phyloP scores from a whole-genome alignment of 2,888 invertebrate genomes.

The Hydropsyche betteni region DNA sequence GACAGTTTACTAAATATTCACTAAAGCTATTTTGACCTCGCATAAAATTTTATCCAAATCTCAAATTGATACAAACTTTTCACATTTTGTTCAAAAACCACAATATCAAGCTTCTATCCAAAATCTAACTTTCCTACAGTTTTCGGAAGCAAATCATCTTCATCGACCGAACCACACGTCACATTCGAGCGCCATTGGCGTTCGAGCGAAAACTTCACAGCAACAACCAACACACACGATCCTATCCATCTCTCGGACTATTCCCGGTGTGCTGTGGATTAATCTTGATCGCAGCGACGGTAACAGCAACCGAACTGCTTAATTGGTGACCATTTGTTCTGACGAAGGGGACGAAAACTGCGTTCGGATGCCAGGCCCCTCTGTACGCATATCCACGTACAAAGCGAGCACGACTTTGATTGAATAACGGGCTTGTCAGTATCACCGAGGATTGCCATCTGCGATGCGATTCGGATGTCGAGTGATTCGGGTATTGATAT shows the following conservation, averaged over 20 bases:
- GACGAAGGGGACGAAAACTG: constrained; percentile 15
- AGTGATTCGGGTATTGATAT: too few relatives aligned
- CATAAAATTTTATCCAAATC: background rate
- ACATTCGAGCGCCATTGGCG: too few relatives aligned
- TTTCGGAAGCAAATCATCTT: background rate
- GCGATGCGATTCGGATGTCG: background rate
- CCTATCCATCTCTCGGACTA: constrained; percentile 16
- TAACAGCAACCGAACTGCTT: background rate
- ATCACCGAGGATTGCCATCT: background rate
- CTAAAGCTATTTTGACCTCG: too few relatives aligned
- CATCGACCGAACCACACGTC: too few relatives aligned
- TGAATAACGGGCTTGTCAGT: constrained; percentile 30
- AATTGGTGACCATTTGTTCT: constrained; percentile 35
- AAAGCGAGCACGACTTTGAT: constrained; percentile 13
- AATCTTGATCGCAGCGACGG: constrained; percentile 28
- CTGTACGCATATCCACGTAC: background rate
- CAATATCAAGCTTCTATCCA: too few relatives aligned
- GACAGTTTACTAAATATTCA: too few relatives aligned
- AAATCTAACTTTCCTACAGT: too few relatives aligned
- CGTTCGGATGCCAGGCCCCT: background rate
- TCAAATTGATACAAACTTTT: background rate
- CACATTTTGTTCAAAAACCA: background rate
- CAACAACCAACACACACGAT: background rate
- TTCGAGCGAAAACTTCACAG: too few relatives aligned
- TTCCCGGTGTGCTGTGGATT: constrained; percentile 19